Base-by-base conservation (phyloP, 1,140 invertebrate species). In the Drosophila pseudoananassae region DNA sequence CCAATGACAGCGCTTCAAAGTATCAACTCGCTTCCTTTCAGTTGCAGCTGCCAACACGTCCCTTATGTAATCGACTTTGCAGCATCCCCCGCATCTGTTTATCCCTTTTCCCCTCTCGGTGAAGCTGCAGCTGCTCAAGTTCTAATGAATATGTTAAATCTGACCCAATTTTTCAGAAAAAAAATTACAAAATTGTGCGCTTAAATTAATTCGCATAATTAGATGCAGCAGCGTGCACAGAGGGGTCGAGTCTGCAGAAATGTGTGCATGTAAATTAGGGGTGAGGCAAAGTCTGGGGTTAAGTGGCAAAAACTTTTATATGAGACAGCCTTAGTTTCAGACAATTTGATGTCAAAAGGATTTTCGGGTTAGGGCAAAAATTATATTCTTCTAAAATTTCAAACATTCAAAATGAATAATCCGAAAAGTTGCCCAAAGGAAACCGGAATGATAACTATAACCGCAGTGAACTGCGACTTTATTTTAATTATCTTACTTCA, bases 141-240 rank as follows among this genome's bases (percentile, higher is more conserved):
- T 88, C 83, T 88, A 82, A 88, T 87, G 82, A 78, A 83, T 88
- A 87, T 87, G 83, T 88, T 87, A 87, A 87, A 88, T 88, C 83
- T 88, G 83, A 87, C 83, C 83, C 66, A 87, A 87, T 87, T 87
- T 78, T 38, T 12, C 23, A 36, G 60, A 40, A 25, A 52, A 20
- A 66, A 72, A 45, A 53, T 65, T 54, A 56, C 53, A 64, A 81
- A 52, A 71, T 63, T 87, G 61, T 57, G 73, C 73, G 81, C 78
- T 88, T 72, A 88, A 87, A 82, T 83, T 78, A 78, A 87, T 88
- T 87, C 82, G 71, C 83, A 88, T 87, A 87, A 87, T 87, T 87
- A 82, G 82, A 82, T 88, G 81, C 77, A 77, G 59, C 46, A 43
- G 54, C 17, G 46, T 12, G 43, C 15, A 27, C 8, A 7, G 40